Evolutionary conservation across 2,888 invertebrate genomes (phyloP).

Genomic region (Rhynchonema sp.): DNA sequence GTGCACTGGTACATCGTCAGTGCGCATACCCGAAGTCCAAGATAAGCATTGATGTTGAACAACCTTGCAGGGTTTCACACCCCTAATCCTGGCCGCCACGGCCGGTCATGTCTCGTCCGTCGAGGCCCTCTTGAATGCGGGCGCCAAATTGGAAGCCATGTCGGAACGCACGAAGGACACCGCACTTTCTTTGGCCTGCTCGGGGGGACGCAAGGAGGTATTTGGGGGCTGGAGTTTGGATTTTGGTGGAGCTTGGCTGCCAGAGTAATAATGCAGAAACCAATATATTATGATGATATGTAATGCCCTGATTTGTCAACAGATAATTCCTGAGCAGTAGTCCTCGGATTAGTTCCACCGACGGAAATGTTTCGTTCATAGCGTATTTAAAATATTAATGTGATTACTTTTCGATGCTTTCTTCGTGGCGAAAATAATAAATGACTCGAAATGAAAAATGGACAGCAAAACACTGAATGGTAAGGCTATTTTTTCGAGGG

Average conservation of each 20-base stretch:
- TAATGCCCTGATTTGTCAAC: neutral
- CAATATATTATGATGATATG: too few species aligned
- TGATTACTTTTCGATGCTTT: too few species aligned
- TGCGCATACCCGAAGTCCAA: too few species aligned
- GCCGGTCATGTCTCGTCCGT: constrained; percentile 78
- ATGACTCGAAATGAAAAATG: too few species aligned
- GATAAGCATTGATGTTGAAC: too few species aligned
- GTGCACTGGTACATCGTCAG: too few species aligned
- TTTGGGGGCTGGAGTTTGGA: constrained; percentile 5
- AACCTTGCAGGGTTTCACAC: constrained; percentile 70
- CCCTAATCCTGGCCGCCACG: constrained; percentile 84
- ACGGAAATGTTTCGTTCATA: too few species aligned
- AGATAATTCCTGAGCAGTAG: neutral
- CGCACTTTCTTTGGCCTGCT: constrained; percentile 84
- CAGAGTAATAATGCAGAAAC: too few species aligned
- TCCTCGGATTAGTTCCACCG: neutral
- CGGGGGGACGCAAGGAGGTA: constrained; percentile 81
- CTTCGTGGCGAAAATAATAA: too few species aligned
- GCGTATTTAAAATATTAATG: too few species aligned
- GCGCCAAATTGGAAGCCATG: constrained; percentile 94
- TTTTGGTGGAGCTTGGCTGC: neutral
- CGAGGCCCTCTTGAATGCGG: constrained; percentile 72
- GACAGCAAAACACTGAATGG: too few species aligned
- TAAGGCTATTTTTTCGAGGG: too few species aligned
- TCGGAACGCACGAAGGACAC: constrained; percentile 93